Percentiles rank a stretch among this genome's conserved stretches.
Conservation (phyloP, 2,113 vertebrate species). For the Panthera leo region DNA sequence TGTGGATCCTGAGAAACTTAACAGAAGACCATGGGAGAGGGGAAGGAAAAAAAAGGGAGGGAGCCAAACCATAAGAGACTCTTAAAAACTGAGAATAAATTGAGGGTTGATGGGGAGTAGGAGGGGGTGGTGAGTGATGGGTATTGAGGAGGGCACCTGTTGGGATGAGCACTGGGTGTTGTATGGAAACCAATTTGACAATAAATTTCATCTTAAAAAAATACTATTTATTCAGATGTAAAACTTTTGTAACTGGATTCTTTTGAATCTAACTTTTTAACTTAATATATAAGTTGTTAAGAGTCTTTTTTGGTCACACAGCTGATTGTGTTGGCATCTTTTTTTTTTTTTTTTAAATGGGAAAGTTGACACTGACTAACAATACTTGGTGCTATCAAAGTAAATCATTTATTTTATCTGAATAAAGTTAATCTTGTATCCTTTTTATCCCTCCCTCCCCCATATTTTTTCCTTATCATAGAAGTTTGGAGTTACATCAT, state of each 20-base stretch:
- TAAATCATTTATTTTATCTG: not conserved
- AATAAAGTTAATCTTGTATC: not conserved
- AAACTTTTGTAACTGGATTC: not conserved
- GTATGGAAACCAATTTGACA: no score
- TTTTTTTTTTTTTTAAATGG: not conserved
- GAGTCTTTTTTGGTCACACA: not conserved
- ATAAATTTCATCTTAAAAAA: no score
- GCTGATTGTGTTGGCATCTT: not conserved
- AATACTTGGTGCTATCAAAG: not conserved
- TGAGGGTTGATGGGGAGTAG: no score
- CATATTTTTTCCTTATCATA: not conserved
- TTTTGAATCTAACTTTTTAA: not conserved
- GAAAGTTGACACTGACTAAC: not conserved
- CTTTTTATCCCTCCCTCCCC: not conserved
- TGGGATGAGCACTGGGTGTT: no score
- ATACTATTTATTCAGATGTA: not conserved
- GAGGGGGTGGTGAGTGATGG: no score
- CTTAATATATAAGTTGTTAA: not conserved
- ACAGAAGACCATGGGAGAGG: no score
- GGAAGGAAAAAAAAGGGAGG: no score
- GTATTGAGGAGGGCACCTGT: no score
- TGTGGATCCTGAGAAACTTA: no score
- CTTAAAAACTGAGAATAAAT: no score
- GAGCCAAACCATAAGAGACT: no score
- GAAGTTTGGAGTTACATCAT: not conserved